Evolutionary conservation across 1,140 invertebrate species (phyloP), one percentile per base, ranked within the genome.

Genomic region (Zaprionus ornatus): DNA sequence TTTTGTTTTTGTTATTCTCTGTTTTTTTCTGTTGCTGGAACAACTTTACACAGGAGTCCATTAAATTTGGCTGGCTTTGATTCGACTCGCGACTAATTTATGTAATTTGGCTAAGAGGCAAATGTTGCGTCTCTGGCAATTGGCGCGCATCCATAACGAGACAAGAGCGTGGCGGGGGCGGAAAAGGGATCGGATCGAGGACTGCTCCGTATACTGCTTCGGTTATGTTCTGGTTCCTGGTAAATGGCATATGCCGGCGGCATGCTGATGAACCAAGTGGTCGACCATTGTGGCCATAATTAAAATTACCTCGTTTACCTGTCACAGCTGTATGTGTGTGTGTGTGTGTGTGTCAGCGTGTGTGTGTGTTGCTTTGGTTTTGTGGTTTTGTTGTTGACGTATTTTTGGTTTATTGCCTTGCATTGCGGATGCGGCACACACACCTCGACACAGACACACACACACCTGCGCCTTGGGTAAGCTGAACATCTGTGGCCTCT

Each of bases 381-480:
- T 87, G 62, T 78, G 84, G 87, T 75, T 82, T 83, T 82, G 82
- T 88, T 90, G 85, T 90, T 90, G 85, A 90, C 85, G 79, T 84
- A 91, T 88, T 91, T 91, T 91, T 91, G 80, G 88, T 91, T 91
- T 91, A 91, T 91, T 87, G 80, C 80, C 88, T 88, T 79, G 83
- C 83, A 91, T 79, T 91, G 88, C 88, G 88, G 88, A 91, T 91
- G 81, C 86, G 84, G 37, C 52, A 37, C 56, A 57, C 52, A 66
- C 23, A 52, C 45, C 45, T 42, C n/a, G n/a, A 32, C 42, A 32
- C 42, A 45, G 23, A 57, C 55, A 37, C 52, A n/a, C 60, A 57
- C 32, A 61, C 57, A 61, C 72, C 67, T 64, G 67, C 60, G 32
- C 40, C 67, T 64, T 75, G 67, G 67, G 67, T 29, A 10, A 21